phyloP scores from a whole-genome alignment of 2,113 vertebrate species.

The Strigops habroptila region DNA sequence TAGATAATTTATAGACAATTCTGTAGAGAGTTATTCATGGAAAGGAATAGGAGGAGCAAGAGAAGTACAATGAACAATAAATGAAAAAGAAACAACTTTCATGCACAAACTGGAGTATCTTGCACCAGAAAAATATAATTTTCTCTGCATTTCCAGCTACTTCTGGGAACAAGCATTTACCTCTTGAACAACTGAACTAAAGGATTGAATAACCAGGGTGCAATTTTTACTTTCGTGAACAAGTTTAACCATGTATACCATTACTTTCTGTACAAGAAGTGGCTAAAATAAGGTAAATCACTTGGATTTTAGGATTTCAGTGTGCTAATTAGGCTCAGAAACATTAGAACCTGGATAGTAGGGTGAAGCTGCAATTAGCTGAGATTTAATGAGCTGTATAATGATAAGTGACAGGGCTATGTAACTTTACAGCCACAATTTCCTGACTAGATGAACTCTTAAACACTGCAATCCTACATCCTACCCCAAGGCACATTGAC shows the following conservation, averaged over 20 bases:
- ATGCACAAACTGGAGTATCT: neutral
- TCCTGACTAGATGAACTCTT: constrained; percentile 74
- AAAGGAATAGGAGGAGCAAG: neutral
- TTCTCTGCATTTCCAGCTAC: neutral
- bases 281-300: constrained; percentile 13
- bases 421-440: constrained; percentile 74
- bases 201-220: neutral
- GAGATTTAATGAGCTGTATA: constrained; percentile 78
- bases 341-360: constrained; percentile 53
- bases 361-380: constrained; percentile 73
- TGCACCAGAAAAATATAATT: neutral
- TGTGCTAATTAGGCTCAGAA: constrained; percentile 55
- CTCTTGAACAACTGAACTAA: neutral
- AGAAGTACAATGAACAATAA: constrained; percentile 2
- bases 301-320: constrained; percentile 39
- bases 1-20: neutral
- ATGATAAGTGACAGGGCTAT: constrained; percentile 74
- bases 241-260: neutral
- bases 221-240: neutral
- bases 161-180: constrained; percentile 16
- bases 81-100: neutral
- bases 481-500: constrained; percentile 42
- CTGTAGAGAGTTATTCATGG: neutral
- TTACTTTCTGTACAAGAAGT: constrained; percentile 1
- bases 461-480: constrained; percentile 9